Evolutionary conservation across 2,797 vertebrate genomes (phyloP).

Genomic region (Girardinus metallicus): DNA sequence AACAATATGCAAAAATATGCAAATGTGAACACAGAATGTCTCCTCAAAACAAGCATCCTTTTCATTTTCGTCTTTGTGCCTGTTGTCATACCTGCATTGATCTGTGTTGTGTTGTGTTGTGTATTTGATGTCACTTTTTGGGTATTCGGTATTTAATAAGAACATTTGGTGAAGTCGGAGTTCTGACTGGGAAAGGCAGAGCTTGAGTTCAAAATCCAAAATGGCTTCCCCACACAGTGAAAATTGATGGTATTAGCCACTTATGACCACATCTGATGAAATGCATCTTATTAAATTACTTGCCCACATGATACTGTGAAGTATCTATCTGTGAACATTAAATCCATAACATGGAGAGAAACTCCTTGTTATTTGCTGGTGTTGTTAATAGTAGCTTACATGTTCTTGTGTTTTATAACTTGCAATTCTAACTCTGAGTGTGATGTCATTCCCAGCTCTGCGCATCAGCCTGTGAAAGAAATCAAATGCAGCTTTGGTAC

Average conservation of each 20-base stretch:
- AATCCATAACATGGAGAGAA: neutral
- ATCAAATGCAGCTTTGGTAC: neutral
- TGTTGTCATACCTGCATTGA: neutral
- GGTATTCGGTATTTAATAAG: neutral
- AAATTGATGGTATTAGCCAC: neutral
- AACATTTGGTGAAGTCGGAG: neutral
- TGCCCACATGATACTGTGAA: neutral
- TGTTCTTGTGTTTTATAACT: neutral
- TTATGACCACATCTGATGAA: neutral
- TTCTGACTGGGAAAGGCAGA: neutral
- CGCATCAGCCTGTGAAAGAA: neutral
- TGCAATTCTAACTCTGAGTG: neutral
- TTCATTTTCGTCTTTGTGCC: neutral
- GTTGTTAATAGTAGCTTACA: neutral
- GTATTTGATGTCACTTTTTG: neutral
- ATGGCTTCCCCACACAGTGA: neutral
- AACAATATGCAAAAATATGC: slow-evolving; percentile 1
- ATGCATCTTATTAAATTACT: neutral
- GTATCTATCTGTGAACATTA: neutral
- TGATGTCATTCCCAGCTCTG: neutral
- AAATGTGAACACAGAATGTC: neutral
- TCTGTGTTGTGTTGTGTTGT: slow-evolving; percentile 1
- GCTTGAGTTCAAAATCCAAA: neutral
- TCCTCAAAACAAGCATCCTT: neutral
- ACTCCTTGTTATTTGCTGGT: neutral